A percentile compares a stretch with the other conserved stretches of the same genome.
phyloP scores from a whole-genome alignment of 1,140 invertebrate species.

The Caenorhabditis briggsae region DNA sequence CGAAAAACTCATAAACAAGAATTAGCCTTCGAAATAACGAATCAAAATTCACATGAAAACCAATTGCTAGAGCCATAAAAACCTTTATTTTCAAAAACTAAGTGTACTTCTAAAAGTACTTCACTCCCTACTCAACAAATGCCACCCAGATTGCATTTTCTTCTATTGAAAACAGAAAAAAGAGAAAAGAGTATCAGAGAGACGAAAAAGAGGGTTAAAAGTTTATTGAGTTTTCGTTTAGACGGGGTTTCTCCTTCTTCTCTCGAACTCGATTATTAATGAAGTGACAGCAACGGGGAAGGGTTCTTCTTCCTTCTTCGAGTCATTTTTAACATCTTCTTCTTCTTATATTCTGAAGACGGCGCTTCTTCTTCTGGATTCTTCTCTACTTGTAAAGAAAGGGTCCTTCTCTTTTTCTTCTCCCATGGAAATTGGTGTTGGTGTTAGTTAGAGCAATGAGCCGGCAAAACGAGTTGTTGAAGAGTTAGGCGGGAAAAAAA shows the following conservation, averaged over 20 bases:
- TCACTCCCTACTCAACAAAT: neutral
- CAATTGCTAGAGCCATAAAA: neutral
- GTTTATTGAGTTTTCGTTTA: slow-evolving; percentile 51
- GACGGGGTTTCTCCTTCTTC: neutral
- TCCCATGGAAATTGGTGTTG: slow-evolving; percentile 43
- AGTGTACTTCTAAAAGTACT: neutral
- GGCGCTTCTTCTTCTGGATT: neutral
- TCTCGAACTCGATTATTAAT: slow-evolving; percentile 50
- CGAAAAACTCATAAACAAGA: too few species aligned
- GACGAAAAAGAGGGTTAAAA: neutral
- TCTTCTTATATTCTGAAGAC: neutral
- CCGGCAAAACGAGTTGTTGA: slow-evolving; percentile 54
- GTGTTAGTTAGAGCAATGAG: slow-evolving; percentile 56
- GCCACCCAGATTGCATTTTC: neutral
- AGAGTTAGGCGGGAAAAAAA: slow-evolving; percentile 21
- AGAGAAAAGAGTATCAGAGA: neutral
- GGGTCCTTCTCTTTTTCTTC: neutral
- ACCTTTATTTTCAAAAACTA: neutral
- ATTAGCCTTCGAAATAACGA: too few species aligned
- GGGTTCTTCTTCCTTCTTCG: neutral
- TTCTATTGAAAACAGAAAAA: neutral
- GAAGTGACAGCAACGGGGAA: neutral
- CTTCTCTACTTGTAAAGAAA: neutral
- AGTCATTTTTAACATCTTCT: neutral
- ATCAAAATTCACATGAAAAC: too few species aligned